Conservation (phyloP, 2,888 invertebrate species). For the Latheticus oryzae region DNA sequence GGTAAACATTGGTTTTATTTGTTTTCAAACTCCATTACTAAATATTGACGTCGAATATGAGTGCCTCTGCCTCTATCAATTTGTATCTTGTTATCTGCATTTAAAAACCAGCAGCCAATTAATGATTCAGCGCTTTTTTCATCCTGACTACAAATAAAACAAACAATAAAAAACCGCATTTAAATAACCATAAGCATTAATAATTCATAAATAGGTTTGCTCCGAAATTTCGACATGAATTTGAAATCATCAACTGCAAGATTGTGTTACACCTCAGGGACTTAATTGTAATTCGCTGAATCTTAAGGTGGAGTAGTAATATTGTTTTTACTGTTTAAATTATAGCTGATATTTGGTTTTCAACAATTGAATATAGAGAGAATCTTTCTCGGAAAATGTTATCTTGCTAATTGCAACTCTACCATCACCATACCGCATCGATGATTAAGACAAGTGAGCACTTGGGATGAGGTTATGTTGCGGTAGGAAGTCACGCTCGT, state of each 20-base stretch:
- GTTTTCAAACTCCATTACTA: constrained; percentile 46
- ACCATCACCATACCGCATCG: constrained; percentile 28
- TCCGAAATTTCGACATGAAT: constrained; percentile 23
- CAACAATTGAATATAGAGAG: no score
- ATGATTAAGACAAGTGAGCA: constrained; percentile 48
- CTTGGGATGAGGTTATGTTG: constrained; percentile 48
- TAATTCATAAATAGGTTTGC: constrained; percentile 31
- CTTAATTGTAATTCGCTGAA: constrained; percentile 26
- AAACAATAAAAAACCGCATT: constrained; percentile 25
- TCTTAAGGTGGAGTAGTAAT: constrained; percentile 21
- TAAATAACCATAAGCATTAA: constrained; percentile 38
- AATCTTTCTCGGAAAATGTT: no score
- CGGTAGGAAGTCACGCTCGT: constrained; percentile 53
- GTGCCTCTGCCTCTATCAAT: constrained; percentile 39
- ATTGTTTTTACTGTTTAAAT: constrained; percentile 33
- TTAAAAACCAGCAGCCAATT: constrained; percentile 39
- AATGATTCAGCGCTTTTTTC: constrained; percentile 36
- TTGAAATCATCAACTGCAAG: constrained; percentile 21
- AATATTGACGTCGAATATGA: constrained; percentile 45
- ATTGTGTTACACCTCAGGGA: constrained; percentile 23
- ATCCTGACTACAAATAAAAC: constrained; percentile 23
- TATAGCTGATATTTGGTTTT: constrained; percentile 6
- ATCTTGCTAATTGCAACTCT: constrained; percentile 28
- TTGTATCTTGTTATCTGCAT: constrained; percentile 40
- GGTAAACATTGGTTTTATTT: constrained; percentile 45